These are phyloP conservation scores for Drosophila ercepeae DNA, from an alignment of 1,140 invertebrate genomes.

Conservation along the genomic window DNA sequence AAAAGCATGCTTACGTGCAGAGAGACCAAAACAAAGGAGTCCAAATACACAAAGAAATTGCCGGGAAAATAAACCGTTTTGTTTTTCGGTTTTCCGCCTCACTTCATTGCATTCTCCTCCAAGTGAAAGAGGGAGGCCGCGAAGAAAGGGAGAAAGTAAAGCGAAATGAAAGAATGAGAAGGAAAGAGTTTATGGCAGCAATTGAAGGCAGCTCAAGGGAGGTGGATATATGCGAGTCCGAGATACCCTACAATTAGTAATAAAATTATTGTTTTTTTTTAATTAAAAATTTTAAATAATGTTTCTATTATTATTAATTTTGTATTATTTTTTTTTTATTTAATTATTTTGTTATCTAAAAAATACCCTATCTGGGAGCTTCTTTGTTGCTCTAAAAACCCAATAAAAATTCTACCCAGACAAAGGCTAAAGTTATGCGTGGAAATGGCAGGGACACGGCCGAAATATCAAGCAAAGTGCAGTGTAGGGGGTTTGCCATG, in stretches of 20 bases:
- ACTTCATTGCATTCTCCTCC: slow-evolving; percentile 67
- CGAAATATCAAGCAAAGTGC: neutral
- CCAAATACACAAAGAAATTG: slow-evolving; percentile 14
- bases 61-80: slow-evolving; percentile 55
- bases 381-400: no score
- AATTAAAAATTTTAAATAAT: neutral
- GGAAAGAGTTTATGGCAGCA: slow-evolving; percentile 16
- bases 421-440: slow-evolving; percentile 27
- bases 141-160: slow-evolving; percentile 10
- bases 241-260: slow-evolving; percentile 3
- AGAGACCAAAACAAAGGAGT: slow-evolving; percentile 61
- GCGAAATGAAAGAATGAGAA: neutral
- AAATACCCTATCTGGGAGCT: no score
- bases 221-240: neutral
- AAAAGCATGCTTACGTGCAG: slow-evolving; percentile 61
- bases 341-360: neutral
- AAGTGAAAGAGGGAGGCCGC: slow-evolving; percentile 5
- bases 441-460: slow-evolving; percentile 16
- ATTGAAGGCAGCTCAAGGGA: slow-evolving; percentile 18
- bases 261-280: no score
- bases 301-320: no score
- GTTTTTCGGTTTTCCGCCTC: slow-evolving; percentile 53
- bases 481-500: slow-evolving; percentile 20
- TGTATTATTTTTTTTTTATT: no score
- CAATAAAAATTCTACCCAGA: slow-evolving; percentile 33